phyloP scores from a whole-genome alignment of 2,888 invertebrate genomes.

The Gastracanthus pulcherrimus region DNA sequence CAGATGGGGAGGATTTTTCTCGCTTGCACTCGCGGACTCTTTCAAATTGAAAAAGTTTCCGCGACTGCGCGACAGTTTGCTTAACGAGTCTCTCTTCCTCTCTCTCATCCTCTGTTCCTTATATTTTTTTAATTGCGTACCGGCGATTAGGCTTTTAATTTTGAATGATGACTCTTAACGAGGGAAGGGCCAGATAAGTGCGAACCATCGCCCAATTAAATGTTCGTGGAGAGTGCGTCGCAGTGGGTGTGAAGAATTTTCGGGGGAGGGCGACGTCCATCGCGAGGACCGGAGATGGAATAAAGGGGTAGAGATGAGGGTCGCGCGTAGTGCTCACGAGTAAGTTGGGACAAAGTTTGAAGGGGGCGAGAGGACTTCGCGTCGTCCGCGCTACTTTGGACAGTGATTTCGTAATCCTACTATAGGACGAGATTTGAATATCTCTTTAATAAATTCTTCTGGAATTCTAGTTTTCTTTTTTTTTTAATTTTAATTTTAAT shows the following conservation, averaged over 20 bases:
- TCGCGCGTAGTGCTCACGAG: not conserved
- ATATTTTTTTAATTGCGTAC: conserved; percentile 50
- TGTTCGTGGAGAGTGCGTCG: not conserved
- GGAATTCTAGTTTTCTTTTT: no score
- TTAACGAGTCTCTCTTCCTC: conserved; percentile 31
- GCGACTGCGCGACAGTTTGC: conserved; percentile 24
- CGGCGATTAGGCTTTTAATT: conserved; percentile 52
- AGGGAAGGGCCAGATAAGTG: not conserved
- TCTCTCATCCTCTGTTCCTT: not conserved
- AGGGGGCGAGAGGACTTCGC: not conserved
- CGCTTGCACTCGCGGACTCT: conserved; percentile 28
- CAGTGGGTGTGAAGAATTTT: not conserved
- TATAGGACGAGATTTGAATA: conserved; percentile 6
- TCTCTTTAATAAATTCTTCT: not conserved
- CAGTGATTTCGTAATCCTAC: conserved; percentile 21
- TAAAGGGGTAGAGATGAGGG: not conserved
- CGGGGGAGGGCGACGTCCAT: conserved; percentile 17
- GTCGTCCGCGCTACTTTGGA: not conserved
- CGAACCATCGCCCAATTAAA: conserved; percentile 30
- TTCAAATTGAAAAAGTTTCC: conserved; percentile 54
- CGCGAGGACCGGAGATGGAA: not conserved
- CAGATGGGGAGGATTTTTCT: conserved; percentile 39
- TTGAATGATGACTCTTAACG: conserved; percentile 43
- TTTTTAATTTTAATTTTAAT: no score
- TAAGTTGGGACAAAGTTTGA: conserved; percentile 20